These are phyloP conservation scores for Typhlomys cinereus DNA, from an alignment of 2,113 vertebrate genomes.

Conservation along the genomic window DNA sequence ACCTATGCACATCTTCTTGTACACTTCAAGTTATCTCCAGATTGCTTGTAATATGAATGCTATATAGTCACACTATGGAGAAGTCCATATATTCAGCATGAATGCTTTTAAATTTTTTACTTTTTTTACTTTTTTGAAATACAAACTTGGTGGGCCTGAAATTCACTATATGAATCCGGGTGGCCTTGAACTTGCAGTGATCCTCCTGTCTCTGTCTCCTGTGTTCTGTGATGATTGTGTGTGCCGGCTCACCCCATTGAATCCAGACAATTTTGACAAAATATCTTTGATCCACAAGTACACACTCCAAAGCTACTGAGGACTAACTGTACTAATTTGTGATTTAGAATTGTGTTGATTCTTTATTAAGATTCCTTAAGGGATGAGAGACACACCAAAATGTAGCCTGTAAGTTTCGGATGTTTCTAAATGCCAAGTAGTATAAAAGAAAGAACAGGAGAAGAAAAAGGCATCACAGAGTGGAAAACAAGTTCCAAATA, in stretches of 20 bases:
- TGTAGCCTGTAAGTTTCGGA: slow-evolving; percentile 10
- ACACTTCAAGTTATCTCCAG: background rate
- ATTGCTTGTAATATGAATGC: background rate
- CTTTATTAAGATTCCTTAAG: background rate
- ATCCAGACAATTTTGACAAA: too few relatives aligned
- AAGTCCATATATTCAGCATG: background rate
- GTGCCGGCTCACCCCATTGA: background rate
- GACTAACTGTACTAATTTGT: background rate
- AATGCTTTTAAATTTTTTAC: background rate
- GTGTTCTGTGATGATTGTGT: background rate
- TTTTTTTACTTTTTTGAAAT: background rate
- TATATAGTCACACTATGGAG: background rate
- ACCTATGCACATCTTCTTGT: background rate
- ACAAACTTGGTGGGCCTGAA: background rate
- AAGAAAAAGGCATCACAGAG: background rate
- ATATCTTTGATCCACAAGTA: background rate
- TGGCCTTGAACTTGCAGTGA: background rate
- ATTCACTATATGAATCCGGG: background rate
- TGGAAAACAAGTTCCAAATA: background rate
- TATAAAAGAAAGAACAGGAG: slow-evolving; percentile 7
- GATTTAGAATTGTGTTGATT: slow-evolving; percentile 40
- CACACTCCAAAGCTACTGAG: background rate
- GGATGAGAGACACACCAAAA: background rate
- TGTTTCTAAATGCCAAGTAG: slow-evolving; percentile 1
- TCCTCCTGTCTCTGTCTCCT: background rate